Evolutionary conservation across 2,113 vertebrate genomes (phyloP).

Genomic region (Chauna torquata): DNA sequence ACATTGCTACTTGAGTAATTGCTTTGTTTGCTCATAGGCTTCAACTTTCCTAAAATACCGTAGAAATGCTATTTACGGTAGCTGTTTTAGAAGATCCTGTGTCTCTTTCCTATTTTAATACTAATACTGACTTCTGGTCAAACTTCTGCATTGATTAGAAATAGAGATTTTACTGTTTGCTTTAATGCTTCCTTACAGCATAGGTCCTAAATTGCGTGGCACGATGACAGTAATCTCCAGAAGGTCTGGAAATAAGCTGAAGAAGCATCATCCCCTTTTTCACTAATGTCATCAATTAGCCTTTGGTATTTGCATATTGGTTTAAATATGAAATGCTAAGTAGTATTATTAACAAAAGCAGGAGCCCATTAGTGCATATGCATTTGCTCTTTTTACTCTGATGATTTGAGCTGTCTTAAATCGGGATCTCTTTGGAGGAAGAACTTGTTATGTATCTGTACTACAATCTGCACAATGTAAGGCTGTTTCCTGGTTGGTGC

Average conservation of each 20-base stretch:
- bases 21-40: background rate
- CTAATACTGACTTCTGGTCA: background rate
- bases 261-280: background rate
- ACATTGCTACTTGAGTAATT: slow-evolving; percentile 12
- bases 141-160: background rate
- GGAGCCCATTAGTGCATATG: background rate
- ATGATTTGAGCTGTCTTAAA: background rate
- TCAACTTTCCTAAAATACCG: background rate
- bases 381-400: background rate
- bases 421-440: background rate
- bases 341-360: background rate
- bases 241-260: background rate
- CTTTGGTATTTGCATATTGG: background rate
- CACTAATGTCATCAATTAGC: background rate
- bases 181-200: background rate
- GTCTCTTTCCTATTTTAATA: slow-evolving; percentile 7
- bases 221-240: background rate
- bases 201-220: background rate
- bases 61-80: background rate
- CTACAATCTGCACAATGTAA: background rate
- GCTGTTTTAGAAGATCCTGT: background rate
- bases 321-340: background rate
- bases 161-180: background rate
- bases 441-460: background rate
- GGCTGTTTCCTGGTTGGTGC: background rate